Conservation (phyloP, 2,797 vertebrate species). For the Eutrigla gurnardus region DNA sequence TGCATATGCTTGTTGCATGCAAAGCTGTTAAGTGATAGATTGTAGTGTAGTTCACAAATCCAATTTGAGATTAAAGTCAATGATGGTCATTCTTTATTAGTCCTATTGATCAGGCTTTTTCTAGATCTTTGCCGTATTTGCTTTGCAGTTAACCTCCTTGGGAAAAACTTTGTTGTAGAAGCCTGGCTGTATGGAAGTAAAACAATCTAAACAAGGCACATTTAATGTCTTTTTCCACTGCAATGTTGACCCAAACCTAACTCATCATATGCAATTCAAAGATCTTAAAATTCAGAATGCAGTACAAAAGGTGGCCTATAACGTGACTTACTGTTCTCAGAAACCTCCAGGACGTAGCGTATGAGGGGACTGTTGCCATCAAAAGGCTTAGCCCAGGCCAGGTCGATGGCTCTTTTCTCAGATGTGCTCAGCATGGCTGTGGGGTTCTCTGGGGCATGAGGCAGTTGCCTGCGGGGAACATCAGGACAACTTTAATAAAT, state of each 20-base stretch:
- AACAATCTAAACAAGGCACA: slow-evolving; percentile 25
- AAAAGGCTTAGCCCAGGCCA: slow-evolving; percentile 95
- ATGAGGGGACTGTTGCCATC: slow-evolving; percentile 97
- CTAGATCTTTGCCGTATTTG: slow-evolving; percentile 5
- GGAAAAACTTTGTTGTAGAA: slow-evolving; percentile 5
- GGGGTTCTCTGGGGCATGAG: slow-evolving; percentile 93
- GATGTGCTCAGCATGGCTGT: slow-evolving; percentile 84
- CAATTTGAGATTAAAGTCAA: slow-evolving; percentile 15
- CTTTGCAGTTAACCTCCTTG: slow-evolving; percentile 17
- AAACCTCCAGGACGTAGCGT: slow-evolving; percentile 94
- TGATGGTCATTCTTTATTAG: slow-evolving; percentile 46
- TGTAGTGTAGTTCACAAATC: not conserved
- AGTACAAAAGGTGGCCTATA: not conserved
- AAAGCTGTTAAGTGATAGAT: not conserved
- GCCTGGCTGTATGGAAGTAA: not conserved
- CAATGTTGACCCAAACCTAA: slow-evolving; percentile 5
- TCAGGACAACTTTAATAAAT: slow-evolving; percentile 54
- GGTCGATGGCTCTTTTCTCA: slow-evolving; percentile 93
- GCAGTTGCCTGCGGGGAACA: slow-evolving; percentile 88
- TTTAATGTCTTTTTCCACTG: slow-evolving; percentile 31
- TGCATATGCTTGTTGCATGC: not conserved
- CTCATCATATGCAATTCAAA: slow-evolving; percentile 30
- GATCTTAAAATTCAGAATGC: slow-evolving; percentile 9
- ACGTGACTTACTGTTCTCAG: slow-evolving; percentile 93
- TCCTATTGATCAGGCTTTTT: slow-evolving; percentile 41